Evolutionary conservation across 2,113 vertebrate species (phyloP), one percentile per base, ranked within the genome.

Genomic region (Equus przewalskii): DNA sequence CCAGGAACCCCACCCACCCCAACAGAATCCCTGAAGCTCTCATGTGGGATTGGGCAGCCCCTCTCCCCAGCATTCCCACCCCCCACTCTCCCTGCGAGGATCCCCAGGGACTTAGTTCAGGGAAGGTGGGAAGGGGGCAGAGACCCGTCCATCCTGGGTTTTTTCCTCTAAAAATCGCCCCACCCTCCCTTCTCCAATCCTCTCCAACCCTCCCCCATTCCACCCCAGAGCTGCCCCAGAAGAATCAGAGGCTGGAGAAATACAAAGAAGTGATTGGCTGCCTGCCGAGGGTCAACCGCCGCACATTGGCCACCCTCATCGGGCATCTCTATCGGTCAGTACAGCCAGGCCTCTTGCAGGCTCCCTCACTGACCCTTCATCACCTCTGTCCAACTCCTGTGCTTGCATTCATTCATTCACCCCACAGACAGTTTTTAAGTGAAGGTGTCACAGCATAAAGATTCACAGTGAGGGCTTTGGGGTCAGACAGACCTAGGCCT

Each of bases 261-360:
- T 99, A 99, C 98, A 99, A 99, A 97, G 99, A 99, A 88, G 99
- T 99, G 93, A 99, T 99, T 95, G 98, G 98, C 15, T 99, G 98
- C 84, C 98, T 99, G 94, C 99, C 99, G 13, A 98, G 99, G 44
- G 99, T 99, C 98, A 99, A 99, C 98, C 98, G 98, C 94, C 99
- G 99, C 46, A 99, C 99, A 0, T 98, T 99, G 98, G 99, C 99
- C 13, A 99, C 99, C 0, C 99, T 99, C 78, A 99, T 99, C 0
- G 99, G 99, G 65, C 99, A 99, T 96, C 99, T 99, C 58, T 99
- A 99, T 98, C 98, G 99, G 99, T 99, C 94, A 98, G 99, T 97
- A 54, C 36, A 36, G 60, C 18, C 10, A 54, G 30, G 5, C 0
- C 11, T 19, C 58, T 58, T 13, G 33, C 36, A 86, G 78, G 64